Evolutionary conservation across 2,888 invertebrate genomes (phyloP).

Genomic region (Hylaea fasciaria): DNA sequence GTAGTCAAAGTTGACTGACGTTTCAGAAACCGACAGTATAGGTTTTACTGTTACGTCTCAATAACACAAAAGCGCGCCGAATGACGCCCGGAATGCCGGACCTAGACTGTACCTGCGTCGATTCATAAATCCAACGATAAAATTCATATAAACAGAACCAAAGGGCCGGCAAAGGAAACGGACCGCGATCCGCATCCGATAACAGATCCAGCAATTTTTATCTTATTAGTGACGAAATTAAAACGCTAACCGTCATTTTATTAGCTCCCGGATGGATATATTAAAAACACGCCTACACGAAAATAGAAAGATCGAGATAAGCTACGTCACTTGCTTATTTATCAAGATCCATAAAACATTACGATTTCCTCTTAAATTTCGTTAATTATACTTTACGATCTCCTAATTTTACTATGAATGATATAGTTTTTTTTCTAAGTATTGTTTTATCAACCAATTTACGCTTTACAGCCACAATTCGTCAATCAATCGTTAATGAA

Average conservation of each 20-base stretch:
- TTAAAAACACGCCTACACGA: slow-evolving; percentile 58
- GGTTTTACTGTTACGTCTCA: slow-evolving; percentile 55
- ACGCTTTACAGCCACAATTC: slow-evolving; percentile 32
- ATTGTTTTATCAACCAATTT: slow-evolving; percentile 36
- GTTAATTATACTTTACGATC: slow-evolving; percentile 38
- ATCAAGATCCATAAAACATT: slow-evolving; percentile 33
- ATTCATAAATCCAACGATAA: slow-evolving; percentile 69
- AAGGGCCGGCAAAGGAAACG: slow-evolving; percentile 50
- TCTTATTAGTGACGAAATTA: slow-evolving; percentile 67
- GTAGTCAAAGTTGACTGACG: too few relatives aligned
- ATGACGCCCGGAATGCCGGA: slow-evolving; percentile 58
- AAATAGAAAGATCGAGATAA: slow-evolving; percentile 42
- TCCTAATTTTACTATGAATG: slow-evolving; percentile 21
- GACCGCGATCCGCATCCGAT: slow-evolving; percentile 54
- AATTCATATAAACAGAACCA: slow-evolving; percentile 60
- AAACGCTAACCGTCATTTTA: slow-evolving; percentile 65
- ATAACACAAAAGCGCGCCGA: slow-evolving; percentile 61
- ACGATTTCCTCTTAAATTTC: slow-evolving; percentile 28
- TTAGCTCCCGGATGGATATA: slow-evolving; percentile 52
- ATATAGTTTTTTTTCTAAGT: slow-evolving; percentile 17
- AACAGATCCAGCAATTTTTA: slow-evolving; percentile 63
- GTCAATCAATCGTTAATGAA: slow-evolving; percentile 38
- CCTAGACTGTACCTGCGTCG: slow-evolving; percentile 37
- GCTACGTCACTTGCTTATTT: slow-evolving; percentile 42
- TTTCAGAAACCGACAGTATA: too few relatives aligned